These are phyloP conservation scores for Pantherophis vulpinus DNA, from an alignment of 2,797 vertebrate genomes.

Conservation along the genomic window DNA sequence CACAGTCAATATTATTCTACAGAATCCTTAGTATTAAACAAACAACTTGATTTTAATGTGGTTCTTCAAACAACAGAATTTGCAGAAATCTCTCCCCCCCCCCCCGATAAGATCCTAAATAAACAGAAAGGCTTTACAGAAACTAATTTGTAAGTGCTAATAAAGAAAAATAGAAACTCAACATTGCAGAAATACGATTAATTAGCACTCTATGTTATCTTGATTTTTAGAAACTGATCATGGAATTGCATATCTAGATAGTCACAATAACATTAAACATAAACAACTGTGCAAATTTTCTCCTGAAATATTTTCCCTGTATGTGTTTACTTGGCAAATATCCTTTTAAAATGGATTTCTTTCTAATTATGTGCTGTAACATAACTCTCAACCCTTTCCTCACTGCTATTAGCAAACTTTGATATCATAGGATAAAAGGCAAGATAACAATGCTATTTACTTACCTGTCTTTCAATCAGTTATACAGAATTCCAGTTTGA, in stretches of 20 bases:
- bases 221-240: background rate
- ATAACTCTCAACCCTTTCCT: background rate
- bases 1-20: background rate
- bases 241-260: background rate
- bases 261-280: rapidly evolving
- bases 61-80: background rate
- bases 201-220: rapidly evolving
- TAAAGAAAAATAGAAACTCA: background rate
- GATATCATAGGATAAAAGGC: rapidly evolving
- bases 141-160: background rate
- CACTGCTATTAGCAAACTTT: background rate
- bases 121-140: background rate
- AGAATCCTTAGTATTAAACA: background rate
- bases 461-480: constrained; percentile 43
- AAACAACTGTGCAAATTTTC: background rate
- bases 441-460: background rate
- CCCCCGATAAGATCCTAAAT: background rate
- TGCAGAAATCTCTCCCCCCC: background rate
- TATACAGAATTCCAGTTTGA: constrained; percentile 18
- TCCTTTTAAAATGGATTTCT: background rate
- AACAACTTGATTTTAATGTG: background rate
- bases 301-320: background rate
- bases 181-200: rapidly evolving
- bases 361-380: background rate
- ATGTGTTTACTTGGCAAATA: background rate